Evolutionary conservation across 2,888 invertebrate genomes (phyloP).

Genomic region (Galerucella calmariensis): DNA sequence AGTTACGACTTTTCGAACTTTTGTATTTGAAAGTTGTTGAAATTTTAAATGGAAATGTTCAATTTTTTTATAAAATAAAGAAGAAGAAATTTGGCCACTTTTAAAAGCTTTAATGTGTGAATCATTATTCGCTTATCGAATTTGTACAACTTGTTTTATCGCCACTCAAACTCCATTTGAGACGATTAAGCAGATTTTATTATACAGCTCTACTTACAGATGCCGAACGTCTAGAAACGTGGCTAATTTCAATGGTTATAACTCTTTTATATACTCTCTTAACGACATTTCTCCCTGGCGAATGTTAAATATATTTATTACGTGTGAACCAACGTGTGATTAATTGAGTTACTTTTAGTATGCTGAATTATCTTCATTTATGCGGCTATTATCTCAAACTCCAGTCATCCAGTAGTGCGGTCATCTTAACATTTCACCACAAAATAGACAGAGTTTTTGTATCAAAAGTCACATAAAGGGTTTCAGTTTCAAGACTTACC

Average conservation of each 20-base stretch:
- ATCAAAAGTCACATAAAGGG: too few species aligned
- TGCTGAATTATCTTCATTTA: too few species aligned
- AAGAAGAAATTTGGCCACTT: too few species aligned
- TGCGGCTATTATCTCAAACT: too few species aligned
- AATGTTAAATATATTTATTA: not conserved
- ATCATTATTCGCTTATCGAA: not conserved
- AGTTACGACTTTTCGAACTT: too few species aligned
- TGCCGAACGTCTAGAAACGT: not conserved
- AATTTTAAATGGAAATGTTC: too few species aligned
- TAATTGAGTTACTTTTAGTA: not conserved
- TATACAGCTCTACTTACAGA: not conserved
- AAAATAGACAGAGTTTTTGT: too few species aligned
- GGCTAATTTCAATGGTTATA: not conserved
- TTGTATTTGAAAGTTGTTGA: too few species aligned
- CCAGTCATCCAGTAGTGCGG: too few species aligned
- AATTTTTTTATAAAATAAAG: too few species aligned
- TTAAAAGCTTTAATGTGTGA: not conserved
- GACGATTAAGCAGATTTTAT: constrained; percentile 3
- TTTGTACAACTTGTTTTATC: not conserved
- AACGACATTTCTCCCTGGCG: not conserved
- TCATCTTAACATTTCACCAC: too few species aligned
- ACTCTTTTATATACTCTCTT: not conserved
- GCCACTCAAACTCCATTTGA: not conserved
- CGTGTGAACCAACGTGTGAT: not conserved
- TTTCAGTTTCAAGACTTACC: too few species aligned